Percentiles rank a stretch among this genome's conserved stretches.
Evolutionary conservation across 1,140 invertebrate genomes (phyloP).

Genomic region (Bombus soroeensis): DNA sequence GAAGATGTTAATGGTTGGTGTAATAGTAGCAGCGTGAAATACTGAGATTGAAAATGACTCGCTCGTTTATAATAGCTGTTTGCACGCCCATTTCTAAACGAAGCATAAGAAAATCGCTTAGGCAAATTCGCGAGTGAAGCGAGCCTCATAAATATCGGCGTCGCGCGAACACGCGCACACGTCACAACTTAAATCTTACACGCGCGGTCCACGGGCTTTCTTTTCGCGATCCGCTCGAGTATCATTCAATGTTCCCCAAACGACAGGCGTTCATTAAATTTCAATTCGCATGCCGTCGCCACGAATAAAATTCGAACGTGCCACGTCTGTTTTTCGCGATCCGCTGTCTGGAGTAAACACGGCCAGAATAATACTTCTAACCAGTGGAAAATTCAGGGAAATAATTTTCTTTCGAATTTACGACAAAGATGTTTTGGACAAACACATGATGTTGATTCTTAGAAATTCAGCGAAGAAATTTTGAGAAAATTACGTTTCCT

Average conservation of each 20-base stretch:
- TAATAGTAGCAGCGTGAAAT: not conserved
- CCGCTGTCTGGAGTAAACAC: not conserved
- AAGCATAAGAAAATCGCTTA: slow-evolving; percentile 4
- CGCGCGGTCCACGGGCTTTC: not conserved
- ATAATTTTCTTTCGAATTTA: not conserved
- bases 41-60: not conserved
- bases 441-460: not conserved
- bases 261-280: slow-evolving; percentile 20
- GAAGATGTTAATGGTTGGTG: not conserved
- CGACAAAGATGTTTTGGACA: not conserved
- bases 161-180: not conserved
- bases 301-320: slow-evolving; percentile 32
- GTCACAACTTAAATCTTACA: not conserved
- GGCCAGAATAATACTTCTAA: no score
- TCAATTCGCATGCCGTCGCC: slow-evolving; percentile 13
- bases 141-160: not conserved
- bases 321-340: not conserved
- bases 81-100: slow-evolving; percentile 11
- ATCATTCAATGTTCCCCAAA: not conserved
- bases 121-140: not conserved
- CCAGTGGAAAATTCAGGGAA: not conserved
- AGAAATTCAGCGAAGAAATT: not conserved
- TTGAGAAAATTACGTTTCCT: no score
- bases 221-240: not conserved
- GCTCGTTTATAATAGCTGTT: no score